A percentile compares a stretch with the other conserved stretches of the same genome.
phyloP scores from a whole-genome alignment of 2,888 invertebrate genomes.

The Lutraria lutraria region DNA sequence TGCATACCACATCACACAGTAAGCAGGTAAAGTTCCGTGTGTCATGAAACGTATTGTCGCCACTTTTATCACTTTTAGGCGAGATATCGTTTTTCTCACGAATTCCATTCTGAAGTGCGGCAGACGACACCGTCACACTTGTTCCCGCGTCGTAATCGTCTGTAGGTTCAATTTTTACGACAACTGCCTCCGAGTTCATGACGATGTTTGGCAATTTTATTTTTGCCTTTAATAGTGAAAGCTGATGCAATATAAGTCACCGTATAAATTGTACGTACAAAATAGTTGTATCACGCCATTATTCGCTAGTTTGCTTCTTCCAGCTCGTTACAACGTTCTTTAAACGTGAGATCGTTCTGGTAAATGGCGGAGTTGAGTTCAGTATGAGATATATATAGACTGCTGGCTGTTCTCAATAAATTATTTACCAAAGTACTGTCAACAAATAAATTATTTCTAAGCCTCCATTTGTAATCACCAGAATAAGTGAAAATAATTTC shows the following conservation, averaged over 20 bases:
- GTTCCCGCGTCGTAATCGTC: slow-evolving; percentile 49
- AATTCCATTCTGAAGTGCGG: slow-evolving; percentile 29
- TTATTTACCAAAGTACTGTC: slow-evolving; percentile 68
- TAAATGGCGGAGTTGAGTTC: slow-evolving; percentile 34
- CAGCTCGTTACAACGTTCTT: slow-evolving; percentile 15
- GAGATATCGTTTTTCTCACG: slow-evolving; percentile 12
- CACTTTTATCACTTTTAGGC: background rate
- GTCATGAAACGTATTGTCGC: slow-evolving; percentile 19
- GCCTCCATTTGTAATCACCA: slow-evolving; percentile 70
- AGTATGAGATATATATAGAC: slow-evolving; percentile 63
- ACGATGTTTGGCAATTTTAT: slow-evolving; percentile 6
- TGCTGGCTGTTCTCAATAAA: slow-evolving; percentile 64
- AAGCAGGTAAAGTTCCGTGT: slow-evolving; percentile 67
- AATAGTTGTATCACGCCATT: background rate
- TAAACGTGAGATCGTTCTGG: slow-evolving; percentile 18
- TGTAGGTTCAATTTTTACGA: slow-evolving; percentile 61
- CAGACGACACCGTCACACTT: slow-evolving; percentile 33
- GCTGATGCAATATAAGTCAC: background rate
- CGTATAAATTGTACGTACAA: background rate
- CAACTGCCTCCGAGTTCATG: slow-evolving; percentile 54
- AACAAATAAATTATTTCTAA: slow-evolving; percentile 73
- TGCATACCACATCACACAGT: slow-evolving; percentile 70
- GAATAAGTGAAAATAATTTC: slow-evolving; percentile 73
- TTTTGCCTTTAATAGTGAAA: background rate
- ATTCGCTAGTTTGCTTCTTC: background rate